Conservation (phyloP, 1,140 invertebrate species). For the Seison nebaliae region DNA sequence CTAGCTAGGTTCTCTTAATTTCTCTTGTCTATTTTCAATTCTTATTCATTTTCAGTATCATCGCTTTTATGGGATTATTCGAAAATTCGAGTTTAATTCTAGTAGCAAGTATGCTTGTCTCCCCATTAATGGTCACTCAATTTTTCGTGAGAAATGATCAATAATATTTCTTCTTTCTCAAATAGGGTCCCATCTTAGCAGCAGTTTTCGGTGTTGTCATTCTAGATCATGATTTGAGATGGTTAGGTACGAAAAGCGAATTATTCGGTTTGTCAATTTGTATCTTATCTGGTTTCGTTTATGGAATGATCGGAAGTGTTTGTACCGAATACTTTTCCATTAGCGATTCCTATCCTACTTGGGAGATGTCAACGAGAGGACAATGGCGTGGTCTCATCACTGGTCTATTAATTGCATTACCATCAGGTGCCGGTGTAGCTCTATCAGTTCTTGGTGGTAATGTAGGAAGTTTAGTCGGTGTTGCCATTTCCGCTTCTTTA, state of each 20-base stretch:
- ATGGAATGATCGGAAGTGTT: background rate
- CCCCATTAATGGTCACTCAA: constrained; percentile 43
- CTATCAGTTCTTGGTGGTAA: constrained; percentile 56
- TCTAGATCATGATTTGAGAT: constrained; percentile 29
- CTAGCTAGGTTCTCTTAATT: background rate
- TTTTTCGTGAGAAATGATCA: background rate
- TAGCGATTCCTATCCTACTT: background rate
- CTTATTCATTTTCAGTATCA: constrained; percentile 16
- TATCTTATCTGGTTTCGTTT: constrained; percentile 32
- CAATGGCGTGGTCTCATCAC: constrained; percentile 16
- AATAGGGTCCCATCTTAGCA: background rate
- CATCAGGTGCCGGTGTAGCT: constrained; percentile 51
- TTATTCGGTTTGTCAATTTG: constrained; percentile 43
- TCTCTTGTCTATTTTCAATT: background rate
- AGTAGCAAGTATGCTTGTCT: constrained; percentile 58
- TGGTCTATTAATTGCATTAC: constrained; percentile 39
- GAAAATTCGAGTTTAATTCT: constrained; percentile 53
- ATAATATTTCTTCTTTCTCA: background rate
- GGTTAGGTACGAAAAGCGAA: constrained; percentile 30
- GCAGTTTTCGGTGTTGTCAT: background rate
- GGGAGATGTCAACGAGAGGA: background rate
- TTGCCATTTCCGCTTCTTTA: constrained; percentile 58
- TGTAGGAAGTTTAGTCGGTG: constrained; percentile 52
- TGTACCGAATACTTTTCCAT: background rate
- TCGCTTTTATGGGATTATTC: constrained; percentile 44